Percentiles rank a stretch among this genome's conserved stretches.
phyloP scores from a whole-genome alignment of 2,797 vertebrate species.

The Kryptopterus vitreolus region DNA sequence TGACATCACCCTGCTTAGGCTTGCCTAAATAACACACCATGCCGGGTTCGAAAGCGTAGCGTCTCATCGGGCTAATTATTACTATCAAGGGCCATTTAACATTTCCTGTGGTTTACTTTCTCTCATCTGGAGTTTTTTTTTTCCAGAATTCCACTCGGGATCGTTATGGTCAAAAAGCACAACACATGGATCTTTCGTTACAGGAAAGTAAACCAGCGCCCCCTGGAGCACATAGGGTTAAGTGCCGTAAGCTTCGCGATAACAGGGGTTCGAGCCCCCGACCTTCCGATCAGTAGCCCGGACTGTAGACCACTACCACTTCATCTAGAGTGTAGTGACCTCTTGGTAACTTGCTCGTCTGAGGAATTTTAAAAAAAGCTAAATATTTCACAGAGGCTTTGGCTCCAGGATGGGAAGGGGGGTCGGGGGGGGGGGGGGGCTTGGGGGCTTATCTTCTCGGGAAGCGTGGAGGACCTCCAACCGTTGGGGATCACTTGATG shows the following conservation, averaged over 20 bases:
- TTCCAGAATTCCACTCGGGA: slow-evolving; percentile 44
- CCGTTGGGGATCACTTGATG: slow-evolving; percentile 8
- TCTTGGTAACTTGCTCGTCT: not conserved
- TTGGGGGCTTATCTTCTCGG: not conserved
- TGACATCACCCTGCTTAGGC: slow-evolving; percentile 26
- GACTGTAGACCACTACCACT: no score
- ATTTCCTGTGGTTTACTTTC: slow-evolving; percentile 18
- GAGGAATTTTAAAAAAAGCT: not conserved
- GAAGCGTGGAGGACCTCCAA: slow-evolving; percentile 22
- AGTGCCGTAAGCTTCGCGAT: no score
- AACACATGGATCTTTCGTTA: slow-evolving; percentile 30
- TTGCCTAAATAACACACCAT: not conserved
- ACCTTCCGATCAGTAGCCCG: no score
- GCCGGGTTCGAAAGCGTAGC: slow-evolving; percentile 5
- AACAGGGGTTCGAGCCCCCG: no score
- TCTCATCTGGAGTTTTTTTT: not conserved
- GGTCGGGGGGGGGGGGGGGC: no score
- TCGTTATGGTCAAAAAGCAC: slow-evolving; percentile 50
- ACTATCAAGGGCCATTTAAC: slow-evolving; percentile 10
- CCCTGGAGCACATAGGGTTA: no score
- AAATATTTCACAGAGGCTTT: not conserved
- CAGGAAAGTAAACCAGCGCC: slow-evolving; percentile 29
- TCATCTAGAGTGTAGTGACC: no score
- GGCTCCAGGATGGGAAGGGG: not conserved
- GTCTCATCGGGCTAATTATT: slow-evolving; percentile 13